Evolutionary conservation across 2,888 invertebrate genomes (phyloP), one percentile per base, ranked within the genome.

Genomic region (Geotrupes spiniger): DNA sequence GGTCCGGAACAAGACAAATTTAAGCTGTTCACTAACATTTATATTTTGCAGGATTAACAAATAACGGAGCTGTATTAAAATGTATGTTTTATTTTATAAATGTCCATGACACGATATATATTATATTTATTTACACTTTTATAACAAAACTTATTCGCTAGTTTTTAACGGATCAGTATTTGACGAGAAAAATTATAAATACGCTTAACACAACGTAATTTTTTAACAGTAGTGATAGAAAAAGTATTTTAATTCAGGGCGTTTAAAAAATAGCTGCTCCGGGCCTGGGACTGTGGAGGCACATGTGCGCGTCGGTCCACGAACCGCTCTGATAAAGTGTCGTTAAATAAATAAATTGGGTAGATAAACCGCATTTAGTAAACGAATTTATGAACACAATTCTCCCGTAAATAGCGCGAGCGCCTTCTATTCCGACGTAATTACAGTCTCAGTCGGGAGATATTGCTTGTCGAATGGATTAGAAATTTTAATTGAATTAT

Each of bases 401-500:
- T 51, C 52, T 45, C n/a, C 49, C 54, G 52, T 56, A 56, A 55
- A 53, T 54, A 48, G 53, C 46, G n/a, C n/a, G 43, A 47, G 46
- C 42, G 58, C 43, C 55, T 55, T 49, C 51, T 48, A 54, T 59
- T 58, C 57, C 58, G 55, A 45, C 53, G 64, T 60, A 65, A 65
- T 65, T 65, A 65, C 62, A 58, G 50, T 53, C 57, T 59, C 58
- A 57, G 61, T 60, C 64, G 63, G 64, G 63, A 65, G 65, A 65
- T 66, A 65, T 64, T 60, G 53, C 59, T 57, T 61, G 55, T 63
- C 61, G 63, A 64, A 65, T 62, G 63, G 64, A 65, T 65, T 68
- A 51, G 58, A 58, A 56, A 59, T 53, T 59, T 60, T 58, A 59
- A 59, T 58, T 58, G 57, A 58, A 60, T 57, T 57, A 56, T 55